phyloP scores from a whole-genome alignment of 2,797 vertebrate species.

The Syngnathus acus region DNA sequence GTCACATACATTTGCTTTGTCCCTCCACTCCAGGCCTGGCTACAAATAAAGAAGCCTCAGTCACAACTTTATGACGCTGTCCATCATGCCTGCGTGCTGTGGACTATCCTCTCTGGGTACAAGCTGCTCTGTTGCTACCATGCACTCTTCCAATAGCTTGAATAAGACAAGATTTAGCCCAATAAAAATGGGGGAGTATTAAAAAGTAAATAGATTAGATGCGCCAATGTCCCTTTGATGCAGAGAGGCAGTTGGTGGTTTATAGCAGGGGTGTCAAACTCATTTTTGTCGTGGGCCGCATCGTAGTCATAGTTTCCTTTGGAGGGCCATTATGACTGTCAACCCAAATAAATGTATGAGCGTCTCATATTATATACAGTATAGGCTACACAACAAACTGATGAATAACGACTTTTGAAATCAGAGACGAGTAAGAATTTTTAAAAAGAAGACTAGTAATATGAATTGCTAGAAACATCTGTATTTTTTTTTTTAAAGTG shows the following conservation, averaged over 20 bases:
- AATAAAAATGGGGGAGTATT: slow-evolving; percentile 52
- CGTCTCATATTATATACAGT: too few species aligned
- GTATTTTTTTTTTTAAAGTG: too few species aligned
- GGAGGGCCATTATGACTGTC: too few species aligned
- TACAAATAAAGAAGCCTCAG: slow-evolving; percentile 41
- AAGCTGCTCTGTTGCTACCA: slow-evolving; percentile 31
- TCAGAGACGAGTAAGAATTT: too few species aligned
- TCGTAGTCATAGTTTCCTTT: too few species aligned
- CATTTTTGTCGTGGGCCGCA: too few species aligned
- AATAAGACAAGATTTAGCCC: slow-evolving; percentile 44
- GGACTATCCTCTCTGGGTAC: slow-evolving; percentile 37
- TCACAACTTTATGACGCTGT: slow-evolving; percentile 57
- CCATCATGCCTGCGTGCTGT: slow-evolving; percentile 43
- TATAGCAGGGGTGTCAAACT: neutral
- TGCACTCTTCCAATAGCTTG: slow-evolving; percentile 28
- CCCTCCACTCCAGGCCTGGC: slow-evolving; percentile 32
- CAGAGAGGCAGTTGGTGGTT: neutral
- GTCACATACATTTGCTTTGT: slow-evolving; percentile 38
- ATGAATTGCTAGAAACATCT: too few species aligned
- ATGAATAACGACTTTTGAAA: too few species aligned
- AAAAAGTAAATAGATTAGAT: slow-evolving; percentile 57
- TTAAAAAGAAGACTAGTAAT: too few species aligned
- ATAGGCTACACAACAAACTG: too few species aligned
- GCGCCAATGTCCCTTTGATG: slow-evolving; percentile 16
- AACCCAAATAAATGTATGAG: too few species aligned